A percentile compares a stretch with the other conserved stretches of the same genome.
Evolutionary conservation across 2,888 invertebrate species (phyloP).

Genomic region (Spodoptera exigua): DNA sequence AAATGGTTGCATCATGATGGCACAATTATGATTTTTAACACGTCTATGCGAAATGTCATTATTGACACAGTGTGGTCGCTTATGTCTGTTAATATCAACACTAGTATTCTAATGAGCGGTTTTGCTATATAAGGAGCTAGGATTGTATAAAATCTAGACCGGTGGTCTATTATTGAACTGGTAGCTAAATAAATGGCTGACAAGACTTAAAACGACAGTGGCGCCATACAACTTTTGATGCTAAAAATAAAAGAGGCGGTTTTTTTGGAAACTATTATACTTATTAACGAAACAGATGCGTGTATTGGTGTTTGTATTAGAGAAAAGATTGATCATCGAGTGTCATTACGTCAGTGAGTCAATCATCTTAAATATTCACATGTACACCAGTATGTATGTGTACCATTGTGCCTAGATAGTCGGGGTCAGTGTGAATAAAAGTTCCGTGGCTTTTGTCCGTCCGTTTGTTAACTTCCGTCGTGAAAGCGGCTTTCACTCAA

Average conservation of each 20-base stretch:
- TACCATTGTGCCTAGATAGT: slow-evolving; percentile 42
- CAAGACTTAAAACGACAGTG: too few relatives aligned
- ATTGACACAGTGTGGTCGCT: slow-evolving; percentile 5
- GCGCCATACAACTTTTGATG: too few relatives aligned
- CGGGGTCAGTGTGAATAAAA: slow-evolving; percentile 73
- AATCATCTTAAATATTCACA: slow-evolving; percentile 25
- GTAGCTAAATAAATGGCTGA: too few relatives aligned
- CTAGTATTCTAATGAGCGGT: neutral
- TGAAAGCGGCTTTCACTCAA: slow-evolving; percentile 82
- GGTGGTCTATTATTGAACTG: too few relatives aligned
- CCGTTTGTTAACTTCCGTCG: slow-evolving; percentile 65
- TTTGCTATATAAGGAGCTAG: too few relatives aligned
- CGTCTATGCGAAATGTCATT: slow-evolving; percentile 16
- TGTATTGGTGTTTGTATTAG: too few relatives aligned
- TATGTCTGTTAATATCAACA: neutral
- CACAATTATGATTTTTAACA: slow-evolving; percentile 11
- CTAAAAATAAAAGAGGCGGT: too few relatives aligned
- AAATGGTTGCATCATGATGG: slow-evolving; percentile 1
- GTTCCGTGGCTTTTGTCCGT: slow-evolving; percentile 70
- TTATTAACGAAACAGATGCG: too few relatives aligned
- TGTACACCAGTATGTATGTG: slow-evolving; percentile 8
- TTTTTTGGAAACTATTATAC: too few relatives aligned
- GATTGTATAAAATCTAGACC: too few relatives aligned
- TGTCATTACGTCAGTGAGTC: slow-evolving; percentile 16
- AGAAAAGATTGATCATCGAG: neutral